Percentiles rank a stretch among this genome's conserved stretches.
Conservation (phyloP, 1,140 invertebrate genomes). For the Euborellia annulipes region DNA sequence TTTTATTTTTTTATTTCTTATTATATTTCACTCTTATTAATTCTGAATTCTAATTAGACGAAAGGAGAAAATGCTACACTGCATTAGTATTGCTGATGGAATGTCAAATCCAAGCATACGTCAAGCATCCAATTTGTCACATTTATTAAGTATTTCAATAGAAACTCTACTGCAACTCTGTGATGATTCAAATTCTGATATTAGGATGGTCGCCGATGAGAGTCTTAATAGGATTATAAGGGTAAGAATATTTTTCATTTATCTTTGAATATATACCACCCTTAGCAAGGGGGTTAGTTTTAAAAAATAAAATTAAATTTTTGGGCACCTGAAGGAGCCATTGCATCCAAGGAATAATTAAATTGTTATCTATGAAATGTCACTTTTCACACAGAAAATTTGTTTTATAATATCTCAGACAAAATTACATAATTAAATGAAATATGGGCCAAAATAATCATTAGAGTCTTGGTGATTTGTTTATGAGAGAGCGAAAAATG, state of each 20-base stretch:
- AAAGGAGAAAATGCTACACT: conserved; percentile 54
- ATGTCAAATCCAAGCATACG: conserved; percentile 39
- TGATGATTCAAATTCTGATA: conserved; percentile 61
- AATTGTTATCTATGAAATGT: too few relatives aligned
- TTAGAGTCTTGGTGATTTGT: too few relatives aligned
- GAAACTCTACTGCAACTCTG: conserved; percentile 53
- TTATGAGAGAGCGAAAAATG: too few relatives aligned
- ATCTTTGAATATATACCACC: too few relatives aligned
- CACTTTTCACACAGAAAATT: too few relatives aligned
- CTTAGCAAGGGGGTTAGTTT: too few relatives aligned
- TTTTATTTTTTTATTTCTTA: conserved; percentile 7
- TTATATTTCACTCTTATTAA: neutral
- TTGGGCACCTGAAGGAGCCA: too few relatives aligned
- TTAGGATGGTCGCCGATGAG: conserved; percentile 62
- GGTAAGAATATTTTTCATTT: conserved; percentile 27
- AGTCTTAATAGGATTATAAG: conserved; percentile 62
- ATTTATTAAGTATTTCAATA: conserved; percentile 49
- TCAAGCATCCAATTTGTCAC: conserved; percentile 39
- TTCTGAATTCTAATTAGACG: conserved; percentile 24
- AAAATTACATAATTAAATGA: too few relatives aligned
- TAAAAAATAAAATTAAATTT: too few relatives aligned
- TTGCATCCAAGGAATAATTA: too few relatives aligned
- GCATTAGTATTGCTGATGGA: conserved; percentile 47
- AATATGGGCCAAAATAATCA: too few relatives aligned
- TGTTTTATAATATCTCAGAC: too few relatives aligned